Percentiles rank a stretch among this genome's conserved stretches.
Conservation (phyloP, 2,797 vertebrate genomes). For the Nasua narica region DNA sequence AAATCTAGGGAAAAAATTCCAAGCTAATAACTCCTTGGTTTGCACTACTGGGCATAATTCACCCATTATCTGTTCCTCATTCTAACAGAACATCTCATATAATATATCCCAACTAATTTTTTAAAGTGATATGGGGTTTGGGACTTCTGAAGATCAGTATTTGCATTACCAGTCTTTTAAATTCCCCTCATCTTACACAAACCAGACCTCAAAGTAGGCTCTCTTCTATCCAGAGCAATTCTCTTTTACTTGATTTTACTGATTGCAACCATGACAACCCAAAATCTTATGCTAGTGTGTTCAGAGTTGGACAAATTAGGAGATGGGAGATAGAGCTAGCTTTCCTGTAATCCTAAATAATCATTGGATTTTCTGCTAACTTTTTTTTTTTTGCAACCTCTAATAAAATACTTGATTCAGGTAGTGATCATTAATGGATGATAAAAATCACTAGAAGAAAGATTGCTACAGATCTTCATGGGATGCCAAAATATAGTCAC, state of each 20-base stretch:
- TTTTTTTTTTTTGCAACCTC: not conserved
- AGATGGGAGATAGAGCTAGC: not conserved
- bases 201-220: not conserved
- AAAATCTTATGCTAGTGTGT: not conserved
- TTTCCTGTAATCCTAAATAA: not conserved
- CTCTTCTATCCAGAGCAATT: not conserved
- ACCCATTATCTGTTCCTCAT: not conserved
- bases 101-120: not conserved
- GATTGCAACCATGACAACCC: not conserved
- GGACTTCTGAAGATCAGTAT: not conserved
- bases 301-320: not conserved
- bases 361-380: not conserved
- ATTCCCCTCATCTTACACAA: not conserved
- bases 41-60: not conserved
- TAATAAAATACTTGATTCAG: not conserved
- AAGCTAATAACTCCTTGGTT: not conserved
- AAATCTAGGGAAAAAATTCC: not conserved
- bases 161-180: constrained; percentile 16
- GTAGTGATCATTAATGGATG: not conserved
- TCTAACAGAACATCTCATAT: constrained; percentile 16
- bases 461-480: not conserved
- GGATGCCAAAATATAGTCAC: not conserved
- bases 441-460: not conserved
- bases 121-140: not conserved
- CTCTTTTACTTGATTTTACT: not conserved